A percentile compares a stretch with the other conserved stretches of the same genome.
These are phyloP conservation scores for Volucella inanis DNA, from an alignment of 2,888 invertebrate genomes.

Conservation along the genomic window DNA sequence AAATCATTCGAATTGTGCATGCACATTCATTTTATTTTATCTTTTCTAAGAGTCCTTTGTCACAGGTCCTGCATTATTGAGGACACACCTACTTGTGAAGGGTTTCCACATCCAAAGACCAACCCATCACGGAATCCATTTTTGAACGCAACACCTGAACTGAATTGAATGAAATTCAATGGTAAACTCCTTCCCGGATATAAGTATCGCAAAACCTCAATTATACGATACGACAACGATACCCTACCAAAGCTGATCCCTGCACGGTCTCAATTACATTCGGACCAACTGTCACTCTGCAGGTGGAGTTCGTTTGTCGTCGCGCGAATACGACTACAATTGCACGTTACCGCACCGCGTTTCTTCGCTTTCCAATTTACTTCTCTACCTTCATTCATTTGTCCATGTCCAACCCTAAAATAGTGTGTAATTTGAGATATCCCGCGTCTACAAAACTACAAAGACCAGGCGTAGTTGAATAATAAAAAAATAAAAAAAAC, in stretches of 20 bases:
- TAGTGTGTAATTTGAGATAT: slow-evolving; percentile 59
- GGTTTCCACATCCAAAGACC: slow-evolving; percentile 34
- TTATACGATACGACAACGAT: slow-evolving; percentile 3
- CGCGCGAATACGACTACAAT: slow-evolving; percentile 41
- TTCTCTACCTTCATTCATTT: slow-evolving; percentile 54
- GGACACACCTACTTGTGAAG: slow-evolving; percentile 47
- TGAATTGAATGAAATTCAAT: slow-evolving; percentile 8
- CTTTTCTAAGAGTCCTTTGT: too few relatives aligned
- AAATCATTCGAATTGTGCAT: too few relatives aligned
- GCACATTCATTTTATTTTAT: too few relatives aligned
- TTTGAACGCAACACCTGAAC: slow-evolving; percentile 38
- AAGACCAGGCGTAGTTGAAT: neutral
- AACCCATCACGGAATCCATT: slow-evolving; percentile 64
- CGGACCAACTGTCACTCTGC: slow-evolving; percentile 71
- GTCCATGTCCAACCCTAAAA: slow-evolving; percentile 51
- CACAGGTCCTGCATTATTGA: neutral
- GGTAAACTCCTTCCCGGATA: slow-evolving; percentile 62
- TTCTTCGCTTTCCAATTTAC: slow-evolving; percentile 52
- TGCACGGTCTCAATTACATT: slow-evolving; percentile 67
- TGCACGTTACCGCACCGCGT: slow-evolving; percentile 20
- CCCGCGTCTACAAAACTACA: slow-evolving; percentile 8
- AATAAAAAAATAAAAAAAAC: neutral
- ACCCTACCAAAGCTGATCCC: slow-evolving; percentile 43
- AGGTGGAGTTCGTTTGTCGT: slow-evolving; percentile 61
- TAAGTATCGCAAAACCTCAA: slow-evolving; percentile 46